A percentile compares a stretch with the other conserved stretches of the same genome.
Conservation (phyloP, 2,797 vertebrate genomes). For the Gymnoscopelus braueri region DNA sequence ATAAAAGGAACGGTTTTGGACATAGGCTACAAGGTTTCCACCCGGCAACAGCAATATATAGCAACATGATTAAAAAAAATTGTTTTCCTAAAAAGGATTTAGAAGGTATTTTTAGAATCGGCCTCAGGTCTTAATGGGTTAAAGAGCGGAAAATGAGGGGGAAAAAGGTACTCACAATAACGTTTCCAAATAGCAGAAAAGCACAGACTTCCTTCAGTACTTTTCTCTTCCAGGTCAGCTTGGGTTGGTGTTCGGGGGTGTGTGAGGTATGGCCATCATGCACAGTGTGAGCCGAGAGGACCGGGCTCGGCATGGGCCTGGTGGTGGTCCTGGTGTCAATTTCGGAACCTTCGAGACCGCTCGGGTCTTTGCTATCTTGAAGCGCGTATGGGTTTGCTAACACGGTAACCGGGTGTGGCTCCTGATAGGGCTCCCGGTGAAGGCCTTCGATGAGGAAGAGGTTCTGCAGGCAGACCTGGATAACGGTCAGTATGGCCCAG, state of each 20-base stretch:
- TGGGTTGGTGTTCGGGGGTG: constrained; percentile 40
- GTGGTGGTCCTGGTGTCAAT: constrained; percentile 29
- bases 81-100: too few species aligned
- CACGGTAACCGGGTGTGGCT: constrained; percentile 51
- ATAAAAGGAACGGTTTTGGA: too few species aligned
- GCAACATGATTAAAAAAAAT: too few species aligned
- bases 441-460: constrained; percentile 94
- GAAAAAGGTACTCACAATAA: constrained; percentile 88
- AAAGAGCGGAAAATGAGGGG: not conserved
- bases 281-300: not conserved
- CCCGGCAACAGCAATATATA: too few species aligned
- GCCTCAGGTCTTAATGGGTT: too few species aligned
- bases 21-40: too few species aligned
- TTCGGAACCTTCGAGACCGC: constrained; percentile 24
- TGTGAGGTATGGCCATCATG: constrained; percentile 3
- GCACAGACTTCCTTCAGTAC: constrained; percentile 89
- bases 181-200: constrained; percentile 90
- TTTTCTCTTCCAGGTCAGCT: constrained; percentile 86
- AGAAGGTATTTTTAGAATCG: too few species aligned
- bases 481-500: constrained; percentile 85
- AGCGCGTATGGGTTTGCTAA: constrained; percentile 69
- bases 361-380: constrained; percentile 69
- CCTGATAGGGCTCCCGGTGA: constrained; percentile 85
- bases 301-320: constrained; percentile 11
- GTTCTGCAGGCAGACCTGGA: constrained; percentile 93